Conservation (phyloP, 2,797 vertebrate genomes). For the Molossus alvarezi region DNA sequence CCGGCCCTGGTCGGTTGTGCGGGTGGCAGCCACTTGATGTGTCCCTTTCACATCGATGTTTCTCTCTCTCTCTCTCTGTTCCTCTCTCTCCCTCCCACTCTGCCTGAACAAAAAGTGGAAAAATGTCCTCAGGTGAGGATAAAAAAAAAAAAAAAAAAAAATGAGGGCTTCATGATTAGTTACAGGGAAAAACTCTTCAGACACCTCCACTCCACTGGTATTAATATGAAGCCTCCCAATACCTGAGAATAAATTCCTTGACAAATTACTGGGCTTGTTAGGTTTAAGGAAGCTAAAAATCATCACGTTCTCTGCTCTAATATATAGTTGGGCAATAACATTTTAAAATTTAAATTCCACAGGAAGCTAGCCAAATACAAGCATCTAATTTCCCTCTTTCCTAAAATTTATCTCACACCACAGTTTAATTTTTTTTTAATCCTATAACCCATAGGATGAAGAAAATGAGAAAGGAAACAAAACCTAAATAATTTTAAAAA, state of each 20-base stretch:
- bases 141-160: too few species aligned
- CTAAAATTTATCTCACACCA: conserved; percentile 15
- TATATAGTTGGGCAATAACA: neutral
- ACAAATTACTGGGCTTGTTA: neutral
- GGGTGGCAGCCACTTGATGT: too few species aligned
- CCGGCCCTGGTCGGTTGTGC: too few species aligned
- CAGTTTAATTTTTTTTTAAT: neutral
- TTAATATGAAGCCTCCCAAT: neutral
- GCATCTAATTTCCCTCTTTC: neutral
- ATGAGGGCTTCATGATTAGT: neutral
- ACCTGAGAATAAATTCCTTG: neutral
- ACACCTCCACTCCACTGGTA: neutral
- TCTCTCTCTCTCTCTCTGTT: too few species aligned
- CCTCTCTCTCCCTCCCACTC: too few species aligned
- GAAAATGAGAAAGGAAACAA: conserved; percentile 4
- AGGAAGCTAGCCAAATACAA: conserved; percentile 24
- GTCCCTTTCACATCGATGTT: too few species aligned
- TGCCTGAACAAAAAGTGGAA: too few species aligned
- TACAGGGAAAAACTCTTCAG: neutral
- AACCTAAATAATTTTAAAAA: neutral
- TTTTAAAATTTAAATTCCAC: conserved; percentile 21
- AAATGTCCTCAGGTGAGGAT: too few species aligned
- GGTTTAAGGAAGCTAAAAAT: neutral
- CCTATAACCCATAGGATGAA: neutral
- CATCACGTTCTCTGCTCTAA: neutral